Percentiles rank a stretch among this genome's conserved stretches.
phyloP scores from a whole-genome alignment of 1,140 invertebrate species.

The Dolichoris vasculosae region DNA sequence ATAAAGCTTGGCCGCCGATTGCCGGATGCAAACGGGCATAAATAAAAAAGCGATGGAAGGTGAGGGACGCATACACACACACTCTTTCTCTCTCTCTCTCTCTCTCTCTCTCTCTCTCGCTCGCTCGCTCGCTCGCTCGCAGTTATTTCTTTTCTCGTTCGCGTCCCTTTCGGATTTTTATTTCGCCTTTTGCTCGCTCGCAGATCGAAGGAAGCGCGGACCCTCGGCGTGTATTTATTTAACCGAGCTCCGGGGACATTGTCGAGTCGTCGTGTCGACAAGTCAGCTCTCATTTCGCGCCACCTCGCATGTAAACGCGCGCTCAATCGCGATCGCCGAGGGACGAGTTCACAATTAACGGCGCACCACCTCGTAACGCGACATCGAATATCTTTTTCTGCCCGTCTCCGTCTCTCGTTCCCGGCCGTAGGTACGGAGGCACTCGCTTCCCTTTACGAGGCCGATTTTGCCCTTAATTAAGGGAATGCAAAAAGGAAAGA shows the following conservation, averaged over 20 bases:
- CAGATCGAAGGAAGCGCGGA: not conserved
- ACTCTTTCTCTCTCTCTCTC: not conserved
- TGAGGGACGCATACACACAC: not conserved
- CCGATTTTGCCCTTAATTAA: conserved; percentile 60
- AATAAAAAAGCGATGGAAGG: conserved; percentile 9
- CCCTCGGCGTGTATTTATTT: conserved; percentile 22
- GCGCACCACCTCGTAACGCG: conserved; percentile 55
- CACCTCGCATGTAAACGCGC: conserved; percentile 58
- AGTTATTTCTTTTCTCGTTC: too few species aligned
- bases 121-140: not conserved
- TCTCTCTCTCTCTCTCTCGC: not conserved
- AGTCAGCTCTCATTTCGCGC: conserved; percentile 56
- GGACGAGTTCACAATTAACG: conserved; percentile 61
- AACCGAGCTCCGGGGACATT: not conserved
- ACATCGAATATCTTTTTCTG: conserved; percentile 49
- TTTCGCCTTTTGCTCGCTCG: not conserved
- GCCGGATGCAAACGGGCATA: not conserved
- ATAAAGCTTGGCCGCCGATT: not conserved
- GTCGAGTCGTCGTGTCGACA: conserved; percentile 10
- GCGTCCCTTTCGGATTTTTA: too few species aligned
- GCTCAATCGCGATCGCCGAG: conserved; percentile 59
- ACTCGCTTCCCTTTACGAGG: not conserved
- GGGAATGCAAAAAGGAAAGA: conserved; percentile 44
- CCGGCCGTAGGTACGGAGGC: conserved; percentile 54
- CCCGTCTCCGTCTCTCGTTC: not conserved